Base-by-base conservation (phyloP, 1,140 invertebrate genomes). In the Eupeodes corollae region DNA sequence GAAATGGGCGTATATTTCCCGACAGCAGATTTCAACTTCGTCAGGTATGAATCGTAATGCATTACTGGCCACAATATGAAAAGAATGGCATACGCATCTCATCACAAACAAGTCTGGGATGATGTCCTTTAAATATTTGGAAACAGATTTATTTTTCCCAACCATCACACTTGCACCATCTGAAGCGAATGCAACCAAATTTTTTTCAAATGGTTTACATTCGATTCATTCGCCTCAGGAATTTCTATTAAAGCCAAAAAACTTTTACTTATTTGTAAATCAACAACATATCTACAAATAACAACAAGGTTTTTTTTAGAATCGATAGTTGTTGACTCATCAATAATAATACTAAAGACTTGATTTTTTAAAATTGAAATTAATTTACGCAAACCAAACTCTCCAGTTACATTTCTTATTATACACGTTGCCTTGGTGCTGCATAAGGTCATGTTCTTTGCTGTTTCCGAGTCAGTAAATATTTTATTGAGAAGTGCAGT, bases 151-250 rank as follows among this genome's bases (percentile, higher is more conserved):
- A 38, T 64, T 19, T 6, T 21, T 33, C 13, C 63, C 67, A 19
- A 70, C 53, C 64, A 69, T 71, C 14, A 57, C 56, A 42, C 63
- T 70, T 6, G 67, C 61, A 11, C 66, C 61, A 61, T 71, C 68
- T 30, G 57, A 56, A 8, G 59, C 63, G 63, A 68, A 71, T 15
- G 66, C 68, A 19, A 71, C 55, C 45, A 70, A 51, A 48, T 70
- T 67, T 11, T 33, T 10, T 56, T 61, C 54, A 44, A 60, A 64
- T 15, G 67, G 60, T 51, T 69, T 69, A 21, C 55, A 42, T 31
- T 54, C 51, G 9, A 34, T 9, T n/a, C 33, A 10, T 9, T 34
- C n/a, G 33, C 33, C n/a, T 34, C 33, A 10, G 33, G 33, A 34
- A 34, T n/a, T 34, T 34, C 33, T 10, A 34, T 9, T 10, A 34